A percentile compares a stretch with the other conserved stretches of the same genome.
These are phyloP conservation scores for Calameuta filiformis DNA, from an alignment of 2,888 invertebrate species.

Conservation along the genomic window DNA sequence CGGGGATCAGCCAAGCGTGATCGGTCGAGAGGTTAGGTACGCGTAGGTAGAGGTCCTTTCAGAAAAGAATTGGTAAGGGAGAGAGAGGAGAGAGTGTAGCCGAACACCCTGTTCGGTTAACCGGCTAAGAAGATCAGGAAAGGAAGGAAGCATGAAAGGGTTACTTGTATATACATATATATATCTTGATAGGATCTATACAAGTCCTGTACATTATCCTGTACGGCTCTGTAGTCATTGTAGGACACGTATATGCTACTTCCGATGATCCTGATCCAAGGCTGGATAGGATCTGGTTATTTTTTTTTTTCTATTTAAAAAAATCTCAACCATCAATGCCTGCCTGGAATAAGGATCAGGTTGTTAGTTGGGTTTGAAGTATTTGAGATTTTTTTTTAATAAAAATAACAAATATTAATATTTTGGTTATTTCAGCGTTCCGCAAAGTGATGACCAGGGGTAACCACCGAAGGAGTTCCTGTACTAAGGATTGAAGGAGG, in stretches of 20 bases:
- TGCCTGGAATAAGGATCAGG: background rate
- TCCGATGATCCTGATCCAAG: background rate
- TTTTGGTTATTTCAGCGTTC: no score
- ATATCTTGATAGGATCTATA: background rate
- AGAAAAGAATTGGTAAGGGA: conserved; percentile 34
- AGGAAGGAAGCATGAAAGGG: background rate
- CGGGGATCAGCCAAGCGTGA: conserved; percentile 47
- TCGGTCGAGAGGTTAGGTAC: conserved; percentile 27
- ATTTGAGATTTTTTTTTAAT: background rate
- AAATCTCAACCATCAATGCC: background rate
- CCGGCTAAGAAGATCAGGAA: background rate
- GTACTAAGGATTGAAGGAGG: background rate
- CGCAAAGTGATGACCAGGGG: background rate
- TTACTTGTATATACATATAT: background rate
- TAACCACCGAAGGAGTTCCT: background rate
- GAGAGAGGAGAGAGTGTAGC: background rate
- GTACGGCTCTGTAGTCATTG: background rate
- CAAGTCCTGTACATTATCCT: background rate
- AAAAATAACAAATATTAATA: background rate
- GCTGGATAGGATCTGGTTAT: background rate
- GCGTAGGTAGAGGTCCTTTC: conserved; percentile 26
- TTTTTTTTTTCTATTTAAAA: background rate
- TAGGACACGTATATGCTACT: background rate
- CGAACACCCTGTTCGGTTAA: background rate
- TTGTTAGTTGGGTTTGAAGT: background rate